phyloP scores from a whole-genome alignment of 2,888 invertebrate genomes.

The Stenichneumon culpator region DNA sequence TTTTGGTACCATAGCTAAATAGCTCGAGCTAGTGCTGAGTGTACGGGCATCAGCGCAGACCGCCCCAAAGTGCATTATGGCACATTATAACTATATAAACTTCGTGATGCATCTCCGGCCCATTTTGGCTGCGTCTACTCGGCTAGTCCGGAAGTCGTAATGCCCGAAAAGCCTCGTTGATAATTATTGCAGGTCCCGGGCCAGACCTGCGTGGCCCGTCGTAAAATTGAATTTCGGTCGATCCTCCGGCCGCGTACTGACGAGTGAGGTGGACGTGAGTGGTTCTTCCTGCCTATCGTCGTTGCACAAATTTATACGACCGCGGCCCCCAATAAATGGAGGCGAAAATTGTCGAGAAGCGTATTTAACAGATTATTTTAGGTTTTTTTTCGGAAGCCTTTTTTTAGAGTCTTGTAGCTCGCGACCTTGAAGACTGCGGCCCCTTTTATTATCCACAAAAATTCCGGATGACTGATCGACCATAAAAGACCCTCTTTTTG shows the following conservation, averaged over 20 bases:
- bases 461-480: slow-evolving; percentile 61
- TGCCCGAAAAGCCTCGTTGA: slow-evolving; percentile 45
- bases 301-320: slow-evolving; percentile 29
- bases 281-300: slow-evolving; percentile 26
- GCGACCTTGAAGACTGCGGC: slow-evolving; percentile 32
- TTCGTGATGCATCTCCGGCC: slow-evolving; percentile 40
- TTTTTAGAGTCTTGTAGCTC: background rate
- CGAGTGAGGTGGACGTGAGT: background rate
- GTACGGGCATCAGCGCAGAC: slow-evolving; percentile 43
- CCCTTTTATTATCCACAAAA: slow-evolving; percentile 50
- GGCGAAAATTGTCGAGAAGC: slow-evolving; percentile 21
- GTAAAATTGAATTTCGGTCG: slow-evolving; percentile 61
- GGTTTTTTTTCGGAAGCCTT: slow-evolving; percentile 49
- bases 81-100: slow-evolving; percentile 70
- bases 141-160: slow-evolving; percentile 54
- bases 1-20: slow-evolving; percentile 46
- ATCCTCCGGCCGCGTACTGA: slow-evolving; percentile 13
- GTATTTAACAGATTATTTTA: slow-evolving; percentile 11
- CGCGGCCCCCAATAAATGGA: slow-evolving; percentile 18
- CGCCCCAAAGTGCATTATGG: slow-evolving; percentile 68
- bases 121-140: slow-evolving; percentile 39
- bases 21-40: slow-evolving; percentile 32
- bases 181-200: slow-evolving; percentile 57
- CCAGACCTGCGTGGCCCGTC: slow-evolving; percentile 20
- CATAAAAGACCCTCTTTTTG: slow-evolving; percentile 40